A percentile compares a stretch with the other conserved stretches of the same genome.
phyloP scores from a whole-genome alignment of 2,888 invertebrate species.

The Calameuta pallipes region DNA sequence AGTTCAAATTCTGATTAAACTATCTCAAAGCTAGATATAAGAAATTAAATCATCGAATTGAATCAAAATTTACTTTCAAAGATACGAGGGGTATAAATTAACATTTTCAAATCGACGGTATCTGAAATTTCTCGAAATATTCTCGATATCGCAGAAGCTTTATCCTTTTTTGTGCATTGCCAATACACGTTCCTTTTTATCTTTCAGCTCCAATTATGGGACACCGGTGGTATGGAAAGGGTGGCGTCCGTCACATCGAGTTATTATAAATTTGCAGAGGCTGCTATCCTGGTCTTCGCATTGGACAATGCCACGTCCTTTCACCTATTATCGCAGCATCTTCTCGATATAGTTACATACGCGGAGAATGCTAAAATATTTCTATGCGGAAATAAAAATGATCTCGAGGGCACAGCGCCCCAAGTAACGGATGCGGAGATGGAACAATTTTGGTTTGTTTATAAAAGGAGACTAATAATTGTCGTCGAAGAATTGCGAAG shows the following conservation, averaged over 20 bases:
- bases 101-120: too few relatives aligned
- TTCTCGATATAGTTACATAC: conserved; percentile 92
- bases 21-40: too few relatives aligned
- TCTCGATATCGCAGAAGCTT: too few relatives aligned
- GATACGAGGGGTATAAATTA: too few relatives aligned
- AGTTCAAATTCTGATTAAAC: too few relatives aligned
- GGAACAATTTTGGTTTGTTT: conserved; percentile 81
- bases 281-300: conserved; percentile 91
- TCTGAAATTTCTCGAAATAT: too few relatives aligned
- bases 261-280: conserved; percentile 96
- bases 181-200: conserved; percentile 20
- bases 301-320: conserved; percentile 92
- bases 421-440: conserved; percentile 90
- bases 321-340: conserved; percentile 90
- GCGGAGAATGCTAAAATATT: conserved; percentile 96
- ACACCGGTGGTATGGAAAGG: conserved; percentile 96
- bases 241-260: conserved; percentile 95
- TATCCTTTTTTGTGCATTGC: too few relatives aligned
- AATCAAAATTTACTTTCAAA: too few relatives aligned
- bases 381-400: conserved; percentile 92
- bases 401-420: conserved; percentile 78
- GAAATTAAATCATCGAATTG: too few relatives aligned
- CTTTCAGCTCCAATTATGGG: conserved; percentile 91
- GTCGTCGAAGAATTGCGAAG: neutral
- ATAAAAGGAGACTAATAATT: too few relatives aligned